These are phyloP conservation scores for Agrochola litura DNA, from an alignment of 2,888 invertebrate genomes.

Conservation along the genomic window DNA sequence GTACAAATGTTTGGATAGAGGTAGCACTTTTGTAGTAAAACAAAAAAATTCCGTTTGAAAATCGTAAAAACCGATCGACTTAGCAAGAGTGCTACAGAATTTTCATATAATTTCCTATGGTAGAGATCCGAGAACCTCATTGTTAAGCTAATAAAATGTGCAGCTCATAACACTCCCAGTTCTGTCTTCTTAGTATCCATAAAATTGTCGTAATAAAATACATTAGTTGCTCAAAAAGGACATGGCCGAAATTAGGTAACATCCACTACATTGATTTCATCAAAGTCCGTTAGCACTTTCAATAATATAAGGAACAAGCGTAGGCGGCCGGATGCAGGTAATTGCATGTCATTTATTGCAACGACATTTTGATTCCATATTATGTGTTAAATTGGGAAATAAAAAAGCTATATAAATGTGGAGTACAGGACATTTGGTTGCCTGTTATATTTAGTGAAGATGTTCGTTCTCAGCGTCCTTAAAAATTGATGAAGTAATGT, in stretches of 20 bases:
- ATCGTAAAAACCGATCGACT: neutral
- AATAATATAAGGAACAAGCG: slow-evolving; percentile 49
- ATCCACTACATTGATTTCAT: slow-evolving; percentile 34
- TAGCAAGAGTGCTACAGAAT: neutral
- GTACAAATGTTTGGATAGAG: neutral
- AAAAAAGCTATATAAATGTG: slow-evolving; percentile 47
- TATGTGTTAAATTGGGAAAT: slow-evolving; percentile 40
- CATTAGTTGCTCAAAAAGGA: slow-evolving; percentile 31
- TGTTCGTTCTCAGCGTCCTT: slow-evolving; percentile 1
- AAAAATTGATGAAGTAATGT: neutral
- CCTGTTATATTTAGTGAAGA: slow-evolving; percentile 36
- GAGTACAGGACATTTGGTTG: slow-evolving; percentile 27
- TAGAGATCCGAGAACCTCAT: neutral
- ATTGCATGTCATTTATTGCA: slow-evolving; percentile 53
- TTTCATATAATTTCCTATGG: neutral
- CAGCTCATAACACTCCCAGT: neutral
- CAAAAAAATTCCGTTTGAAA: neutral
- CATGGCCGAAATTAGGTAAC: slow-evolving; percentile 28
- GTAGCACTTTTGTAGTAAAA: neutral
- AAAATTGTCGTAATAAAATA: slow-evolving; percentile 13
- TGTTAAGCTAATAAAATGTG: neutral
- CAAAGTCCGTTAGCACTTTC: slow-evolving; percentile 28
- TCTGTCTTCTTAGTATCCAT: neutral
- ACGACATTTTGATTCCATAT: slow-evolving; percentile 37
- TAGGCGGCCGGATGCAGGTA: slow-evolving; percentile 58